Conservation (phyloP, 2,113 vertebrate genomes). For the Charadrius vociferus region DNA sequence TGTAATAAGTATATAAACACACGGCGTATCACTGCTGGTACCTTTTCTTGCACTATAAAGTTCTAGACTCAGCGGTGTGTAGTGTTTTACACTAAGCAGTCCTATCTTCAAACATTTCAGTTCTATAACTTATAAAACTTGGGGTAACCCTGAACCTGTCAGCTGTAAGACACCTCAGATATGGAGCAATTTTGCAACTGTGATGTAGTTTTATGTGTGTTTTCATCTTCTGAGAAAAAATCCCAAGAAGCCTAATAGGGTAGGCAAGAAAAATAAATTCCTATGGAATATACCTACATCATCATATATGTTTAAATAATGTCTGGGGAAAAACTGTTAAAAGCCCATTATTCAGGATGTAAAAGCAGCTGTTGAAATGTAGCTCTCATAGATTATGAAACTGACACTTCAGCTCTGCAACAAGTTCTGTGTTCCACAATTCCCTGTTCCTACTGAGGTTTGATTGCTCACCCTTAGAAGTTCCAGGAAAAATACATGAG, state of each 20-base stretch:
- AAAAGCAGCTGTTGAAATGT: neutral
- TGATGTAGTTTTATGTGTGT: neutral
- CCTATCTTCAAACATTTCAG: neutral
- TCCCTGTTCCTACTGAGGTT: neutral
- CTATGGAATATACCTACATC: neutral
- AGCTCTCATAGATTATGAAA: neutral
- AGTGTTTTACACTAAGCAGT: neutral
- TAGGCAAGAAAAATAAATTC: neutral
- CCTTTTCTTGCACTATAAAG: neutral
- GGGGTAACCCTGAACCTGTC: neutral
- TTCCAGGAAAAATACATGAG: neutral
- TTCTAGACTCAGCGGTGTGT: neutral
- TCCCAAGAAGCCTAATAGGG: neutral
- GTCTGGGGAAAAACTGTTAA: neutral
- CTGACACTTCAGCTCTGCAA: neutral
- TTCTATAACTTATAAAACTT: neutral
- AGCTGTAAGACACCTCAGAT: neutral
- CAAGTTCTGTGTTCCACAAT: neutral
- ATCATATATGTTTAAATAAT: neutral
- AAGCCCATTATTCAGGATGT: neutral
- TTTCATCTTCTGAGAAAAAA: neutral
- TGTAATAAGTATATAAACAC: neutral
- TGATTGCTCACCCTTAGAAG: neutral
- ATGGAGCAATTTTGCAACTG: neutral
- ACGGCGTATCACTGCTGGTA: accelerated